Conservation (phyloP, 2,113 vertebrate species). For the Heloderma charlesbogerti region DNA sequence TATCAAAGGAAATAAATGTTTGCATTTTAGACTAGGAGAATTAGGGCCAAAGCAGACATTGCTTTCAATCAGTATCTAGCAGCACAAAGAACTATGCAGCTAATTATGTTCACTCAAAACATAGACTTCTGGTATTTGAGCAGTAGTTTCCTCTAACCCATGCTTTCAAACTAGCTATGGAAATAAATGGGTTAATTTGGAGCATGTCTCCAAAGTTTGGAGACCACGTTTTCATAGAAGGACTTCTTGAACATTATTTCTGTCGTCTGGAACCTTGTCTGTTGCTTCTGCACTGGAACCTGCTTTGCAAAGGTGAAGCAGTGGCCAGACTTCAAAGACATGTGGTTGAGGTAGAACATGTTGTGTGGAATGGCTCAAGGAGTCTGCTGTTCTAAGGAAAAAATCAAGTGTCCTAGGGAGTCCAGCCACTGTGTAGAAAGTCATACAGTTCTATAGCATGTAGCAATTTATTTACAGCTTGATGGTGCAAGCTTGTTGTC, state of each 20-base stretch:
- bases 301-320: background rate
- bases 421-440: background rate
- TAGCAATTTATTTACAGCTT: background rate
- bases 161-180: background rate
- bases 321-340: background rate
- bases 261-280: background rate
- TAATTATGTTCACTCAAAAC: too few species aligned
- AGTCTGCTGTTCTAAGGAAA: background rate
- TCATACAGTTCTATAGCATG: too few species aligned
- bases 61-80: too few species aligned
- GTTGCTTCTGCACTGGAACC: background rate
- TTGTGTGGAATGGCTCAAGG: background rate
- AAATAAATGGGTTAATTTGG: background rate
- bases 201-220: background rate
- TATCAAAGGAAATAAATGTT: too few species aligned
- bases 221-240: background rate
- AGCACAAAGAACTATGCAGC: too few species aligned
- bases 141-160: too few species aligned
- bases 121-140: too few species aligned
- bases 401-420: background rate
- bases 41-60: too few species aligned
- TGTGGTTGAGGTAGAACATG: too few species aligned
- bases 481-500: background rate
- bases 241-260: background rate
- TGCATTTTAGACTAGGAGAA: too few species aligned